These are phyloP conservation scores for Hepsetus odoe DNA, from an alignment of 2,113 vertebrate genomes.

Conservation along the genomic window DNA sequence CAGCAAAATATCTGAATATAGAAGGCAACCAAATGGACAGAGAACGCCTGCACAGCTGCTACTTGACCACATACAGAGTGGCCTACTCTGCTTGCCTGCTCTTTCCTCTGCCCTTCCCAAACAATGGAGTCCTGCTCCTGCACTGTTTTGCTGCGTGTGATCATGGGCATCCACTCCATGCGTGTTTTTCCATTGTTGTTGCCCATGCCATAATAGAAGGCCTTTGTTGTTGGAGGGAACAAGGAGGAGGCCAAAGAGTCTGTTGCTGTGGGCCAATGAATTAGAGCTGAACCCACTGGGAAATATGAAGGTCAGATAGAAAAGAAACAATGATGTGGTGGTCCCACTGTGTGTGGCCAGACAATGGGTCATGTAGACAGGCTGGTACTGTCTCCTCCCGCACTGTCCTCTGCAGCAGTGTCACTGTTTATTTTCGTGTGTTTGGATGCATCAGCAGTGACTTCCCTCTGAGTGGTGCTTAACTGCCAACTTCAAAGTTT, in stretches of 20 bases:
- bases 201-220: constrained; percentile 30
- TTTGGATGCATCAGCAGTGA: constrained; percentile 40
- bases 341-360: constrained; percentile 5
- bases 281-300: constrained; percentile 35
- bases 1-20: neutral
- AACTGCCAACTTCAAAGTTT: constrained; percentile 13
- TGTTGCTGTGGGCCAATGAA: constrained; percentile 35
- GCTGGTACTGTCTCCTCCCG: constrained; percentile 4
- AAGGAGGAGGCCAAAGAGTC: constrained; percentile 23
- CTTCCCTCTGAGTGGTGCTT: constrained; percentile 22
- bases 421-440: constrained; percentile 46
- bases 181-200: constrained; percentile 47
- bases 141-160: constrained; percentile 31
- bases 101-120: neutral
- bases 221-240: constrained; percentile 39
- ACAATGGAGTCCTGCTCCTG: neutral
- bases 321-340: constrained; percentile 52
- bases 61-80: constrained; percentile 31
- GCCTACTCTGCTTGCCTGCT: constrained; percentile 20
- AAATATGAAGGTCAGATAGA: constrained; percentile 57
- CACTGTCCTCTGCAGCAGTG: neutral
- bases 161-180: constrained; percentile 20
- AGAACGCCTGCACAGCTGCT: neutral
- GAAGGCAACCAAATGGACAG: constrained; percentile 27
- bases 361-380: constrained; percentile 45